phyloP scores from a whole-genome alignment of 2,888 invertebrate genomes.

The Acheta domesticus region DNA sequence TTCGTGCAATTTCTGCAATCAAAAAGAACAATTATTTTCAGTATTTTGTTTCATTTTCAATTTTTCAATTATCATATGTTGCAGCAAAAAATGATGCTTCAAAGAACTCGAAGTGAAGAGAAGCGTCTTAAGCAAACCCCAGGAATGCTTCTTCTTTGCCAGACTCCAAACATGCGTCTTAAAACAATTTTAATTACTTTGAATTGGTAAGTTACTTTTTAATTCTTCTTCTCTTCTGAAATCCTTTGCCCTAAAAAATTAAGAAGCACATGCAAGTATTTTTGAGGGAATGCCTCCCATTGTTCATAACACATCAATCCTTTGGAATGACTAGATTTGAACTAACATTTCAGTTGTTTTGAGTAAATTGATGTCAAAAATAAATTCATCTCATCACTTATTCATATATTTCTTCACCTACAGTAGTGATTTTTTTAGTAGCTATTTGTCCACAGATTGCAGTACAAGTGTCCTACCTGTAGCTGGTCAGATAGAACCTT shows the following conservation, averaged over 20 bases:
- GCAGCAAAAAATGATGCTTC: slow-evolving; percentile 66
- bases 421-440: too few species aligned
- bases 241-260: too few species aligned
- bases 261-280: too few species aligned
- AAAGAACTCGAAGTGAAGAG: slow-evolving; percentile 56
- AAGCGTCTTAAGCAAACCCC: slow-evolving; percentile 48
- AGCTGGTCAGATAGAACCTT: too few species aligned
- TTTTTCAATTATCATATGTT: background rate
- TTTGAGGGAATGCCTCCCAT: too few species aligned
- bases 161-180: slow-evolving; percentile 83
- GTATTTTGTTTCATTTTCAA: slow-evolving; percentile 4
- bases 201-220: slow-evolving; percentile 60
- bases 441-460: too few species aligned
- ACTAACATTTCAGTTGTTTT: too few species aligned
- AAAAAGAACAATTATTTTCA: background rate
- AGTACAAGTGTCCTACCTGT: too few species aligned
- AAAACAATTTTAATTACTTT: slow-evolving; percentile 82
- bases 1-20: background rate
- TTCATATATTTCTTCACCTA: too few species aligned
- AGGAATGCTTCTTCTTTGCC: slow-evolving; percentile 64
- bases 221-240: background rate
- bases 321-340: background rate
- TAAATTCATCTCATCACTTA: background rate
- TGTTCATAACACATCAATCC: background rate
- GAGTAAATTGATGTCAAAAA: background rate